Conservation (phyloP, 1,140 invertebrate species). For the Elymnias hypermnestra region DNA sequence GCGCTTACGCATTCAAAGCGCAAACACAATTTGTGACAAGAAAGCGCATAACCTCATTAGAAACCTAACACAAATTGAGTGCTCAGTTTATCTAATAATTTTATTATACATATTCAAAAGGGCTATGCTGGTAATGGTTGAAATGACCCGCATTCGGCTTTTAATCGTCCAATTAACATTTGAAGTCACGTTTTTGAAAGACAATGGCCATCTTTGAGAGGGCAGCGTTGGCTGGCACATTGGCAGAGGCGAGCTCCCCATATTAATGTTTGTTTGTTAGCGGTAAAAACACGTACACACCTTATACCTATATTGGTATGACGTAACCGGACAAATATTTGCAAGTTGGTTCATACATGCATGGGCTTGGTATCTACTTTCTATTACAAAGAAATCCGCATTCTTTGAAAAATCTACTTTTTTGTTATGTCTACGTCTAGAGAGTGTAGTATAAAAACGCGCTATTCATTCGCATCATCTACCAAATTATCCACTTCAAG, state of each 20-base stretch:
- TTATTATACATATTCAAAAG: slow-evolving; percentile 76
- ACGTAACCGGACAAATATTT: slow-evolving; percentile 41
- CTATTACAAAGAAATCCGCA: slow-evolving; percentile 1
- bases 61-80: slow-evolving; percentile 71
- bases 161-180: slow-evolving; percentile 75
- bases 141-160: slow-evolving; percentile 74
- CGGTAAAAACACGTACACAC: slow-evolving; percentile 62
- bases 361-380: not conserved
- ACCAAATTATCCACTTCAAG: too few species aligned
- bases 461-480: too few species aligned
- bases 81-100: slow-evolving; percentile 71
- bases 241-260: slow-evolving; percentile 62
- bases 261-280: slow-evolving; percentile 76
- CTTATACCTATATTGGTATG: slow-evolving; percentile 33
- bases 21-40: slow-evolving; percentile 66
- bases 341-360: slow-evolving; percentile 28
- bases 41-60: slow-evolving; percentile 75
- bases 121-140: slow-evolving; percentile 64
- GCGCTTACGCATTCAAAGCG: slow-evolving; percentile 61
- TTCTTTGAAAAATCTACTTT: not conserved
- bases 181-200: slow-evolving; percentile 71
- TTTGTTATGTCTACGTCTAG: too few species aligned
- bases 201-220: slow-evolving; percentile 73
- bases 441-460: too few species aligned
- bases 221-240: slow-evolving; percentile 49